A percentile compares a stretch with the other conserved stretches of the same genome.
Conservation (phyloP, 2,888 invertebrate genomes). For the Phasia obesa region DNA sequence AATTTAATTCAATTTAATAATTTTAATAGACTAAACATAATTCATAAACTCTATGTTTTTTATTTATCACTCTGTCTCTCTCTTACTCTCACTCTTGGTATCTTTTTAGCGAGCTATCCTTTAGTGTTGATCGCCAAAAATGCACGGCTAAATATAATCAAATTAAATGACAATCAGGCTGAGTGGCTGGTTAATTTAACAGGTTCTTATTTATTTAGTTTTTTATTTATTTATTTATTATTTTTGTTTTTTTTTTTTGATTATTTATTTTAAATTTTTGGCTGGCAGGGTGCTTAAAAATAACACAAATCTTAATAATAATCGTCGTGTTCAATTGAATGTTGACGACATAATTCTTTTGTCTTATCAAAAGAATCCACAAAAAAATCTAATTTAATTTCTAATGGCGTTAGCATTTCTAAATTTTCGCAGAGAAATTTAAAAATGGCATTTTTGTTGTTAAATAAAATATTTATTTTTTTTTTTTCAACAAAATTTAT, state of each 20-base stretch:
- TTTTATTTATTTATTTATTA: constrained; percentile 6
- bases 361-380: too few relatives aligned
- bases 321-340: too few relatives aligned
- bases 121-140: constrained; percentile 7
- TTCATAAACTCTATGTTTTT: too few relatives aligned
- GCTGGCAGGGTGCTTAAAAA: constrained; percentile 2
- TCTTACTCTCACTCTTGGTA: not conserved
- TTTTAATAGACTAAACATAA: too few relatives aligned
- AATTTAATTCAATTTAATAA: too few relatives aligned
- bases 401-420: too few relatives aligned
- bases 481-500: too few relatives aligned
- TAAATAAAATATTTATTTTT: too few relatives aligned
- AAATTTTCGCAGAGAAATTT: too few relatives aligned
- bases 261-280: constrained; percentile 12
- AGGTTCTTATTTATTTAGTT: constrained; percentile 1
- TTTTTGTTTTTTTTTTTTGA: constrained; percentile 11
- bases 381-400: too few relatives aligned
- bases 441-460: too few relatives aligned
- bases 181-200: constrained; percentile 38
- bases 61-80: not conserved
- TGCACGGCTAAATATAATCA: not conserved
- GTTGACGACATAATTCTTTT: too few relatives aligned
- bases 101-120: not conserved
- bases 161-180: constrained; percentile 30
- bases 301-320: not conserved